Evolutionary conservation across 2,888 invertebrate genomes (phyloP).

Genomic region (Campoplex nolae): DNA sequence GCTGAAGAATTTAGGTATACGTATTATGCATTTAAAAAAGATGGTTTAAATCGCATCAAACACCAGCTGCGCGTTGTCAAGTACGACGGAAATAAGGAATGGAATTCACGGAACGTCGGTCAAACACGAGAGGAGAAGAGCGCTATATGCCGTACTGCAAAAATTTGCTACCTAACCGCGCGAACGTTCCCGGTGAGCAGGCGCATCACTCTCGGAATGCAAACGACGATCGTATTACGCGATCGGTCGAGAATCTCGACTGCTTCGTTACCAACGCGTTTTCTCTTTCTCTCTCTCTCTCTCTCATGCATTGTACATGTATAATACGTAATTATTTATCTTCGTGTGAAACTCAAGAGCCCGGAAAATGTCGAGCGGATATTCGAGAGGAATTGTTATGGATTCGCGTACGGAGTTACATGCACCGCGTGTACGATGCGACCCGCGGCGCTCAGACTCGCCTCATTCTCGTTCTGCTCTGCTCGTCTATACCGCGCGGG

Average conservation of each 20-base stretch:
- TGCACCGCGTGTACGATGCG: too few species aligned
- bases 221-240: slow-evolving; percentile 74
- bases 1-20: background rate
- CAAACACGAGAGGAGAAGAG: slow-evolving; percentile 23
- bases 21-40: background rate
- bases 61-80: slow-evolving; percentile 47
- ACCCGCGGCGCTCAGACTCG: background rate
- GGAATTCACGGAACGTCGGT: slow-evolving; percentile 66
- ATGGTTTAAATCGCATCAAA: slow-evolving; percentile 30
- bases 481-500: background rate
- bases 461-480: background rate
- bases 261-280: slow-evolving; percentile 5
- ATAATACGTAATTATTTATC: slow-evolving; percentile 4
- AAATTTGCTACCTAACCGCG: slow-evolving; percentile 11
- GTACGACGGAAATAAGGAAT: slow-evolving; percentile 64
- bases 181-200: background rate
- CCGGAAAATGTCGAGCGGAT: slow-evolving; percentile 43
- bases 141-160: slow-evolving; percentile 7
- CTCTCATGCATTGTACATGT: background rate
- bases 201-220: slow-evolving; percentile 69
- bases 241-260: slow-evolving; percentile 69
- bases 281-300: background rate
- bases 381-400: slow-evolving; percentile 24
- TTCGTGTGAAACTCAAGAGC: slow-evolving; percentile 46
- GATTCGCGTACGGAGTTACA: slow-evolving; percentile 14